phyloP scores from a whole-genome alignment of 2,797 vertebrate genomes.

The Synanceia verrucosa region DNA sequence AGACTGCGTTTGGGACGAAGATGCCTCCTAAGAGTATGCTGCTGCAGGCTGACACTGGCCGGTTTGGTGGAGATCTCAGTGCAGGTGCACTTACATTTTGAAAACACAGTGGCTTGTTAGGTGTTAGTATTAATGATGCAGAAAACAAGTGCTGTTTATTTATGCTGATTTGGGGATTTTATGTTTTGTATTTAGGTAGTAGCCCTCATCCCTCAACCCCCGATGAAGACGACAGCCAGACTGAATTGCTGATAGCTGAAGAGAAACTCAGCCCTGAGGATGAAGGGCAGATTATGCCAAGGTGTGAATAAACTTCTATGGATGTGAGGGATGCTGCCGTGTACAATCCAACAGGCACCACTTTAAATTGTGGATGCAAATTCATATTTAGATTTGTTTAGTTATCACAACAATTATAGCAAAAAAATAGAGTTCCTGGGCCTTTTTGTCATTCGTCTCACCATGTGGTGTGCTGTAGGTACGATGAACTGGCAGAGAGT shows the following conservation, averaged over 20 bases:
- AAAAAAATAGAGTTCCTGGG: neutral
- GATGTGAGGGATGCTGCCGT: neutral
- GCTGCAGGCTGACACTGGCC: slow-evolving; percentile 89
- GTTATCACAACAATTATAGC: neutral
- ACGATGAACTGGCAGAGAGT: slow-evolving; percentile 94
- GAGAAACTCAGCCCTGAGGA: slow-evolving; percentile 98
- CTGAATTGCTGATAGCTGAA: slow-evolving; percentile 95
- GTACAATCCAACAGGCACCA: neutral
- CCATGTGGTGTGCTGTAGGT: slow-evolving; percentile 76
- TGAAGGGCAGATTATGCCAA: slow-evolving; percentile 95
- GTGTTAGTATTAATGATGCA: neutral
- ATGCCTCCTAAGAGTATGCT: slow-evolving; percentile 97
- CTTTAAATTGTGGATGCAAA: neutral
- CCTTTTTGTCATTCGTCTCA: neutral
- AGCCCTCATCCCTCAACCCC: slow-evolving; percentile 97
- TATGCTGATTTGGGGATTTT: neutral
- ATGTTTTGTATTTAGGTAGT: slow-evolving; percentile 82
- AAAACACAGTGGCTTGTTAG: neutral
- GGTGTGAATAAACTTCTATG: slow-evolving; percentile 80
- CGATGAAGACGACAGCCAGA: slow-evolving; percentile 96
- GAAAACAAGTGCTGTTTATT: neutral
- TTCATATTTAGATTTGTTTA: neutral
- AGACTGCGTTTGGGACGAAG: slow-evolving; percentile 96
- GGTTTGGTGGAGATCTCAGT: slow-evolving; percentile 92
- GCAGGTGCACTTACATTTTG: slow-evolving; percentile 82